Conservation (phyloP, 2,888 invertebrate genomes). For the Sussaba pulchella region DNA sequence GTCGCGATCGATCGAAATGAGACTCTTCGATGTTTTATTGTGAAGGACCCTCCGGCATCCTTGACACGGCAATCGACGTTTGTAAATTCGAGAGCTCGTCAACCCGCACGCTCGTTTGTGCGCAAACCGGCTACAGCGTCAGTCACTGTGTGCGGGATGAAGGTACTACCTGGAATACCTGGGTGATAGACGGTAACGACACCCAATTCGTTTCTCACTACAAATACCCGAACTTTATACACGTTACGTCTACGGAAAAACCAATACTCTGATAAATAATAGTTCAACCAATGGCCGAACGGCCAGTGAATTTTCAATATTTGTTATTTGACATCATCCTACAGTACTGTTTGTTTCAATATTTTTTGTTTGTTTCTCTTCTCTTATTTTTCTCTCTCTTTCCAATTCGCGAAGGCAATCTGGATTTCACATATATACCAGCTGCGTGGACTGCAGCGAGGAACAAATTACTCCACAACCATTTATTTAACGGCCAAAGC, state of each 20-base stretch:
- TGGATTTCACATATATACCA: neutral
- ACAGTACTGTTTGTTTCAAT: neutral
- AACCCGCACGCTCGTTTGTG: conserved; percentile 8
- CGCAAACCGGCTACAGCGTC: conserved; percentile 3
- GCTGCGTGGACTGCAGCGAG: neutral
- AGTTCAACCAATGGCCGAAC: neutral
- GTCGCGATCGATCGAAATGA: conserved; percentile 22
- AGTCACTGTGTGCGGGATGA: conserved; percentile 1
- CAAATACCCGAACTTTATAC: conserved; percentile 1
- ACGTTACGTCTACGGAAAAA: neutral
- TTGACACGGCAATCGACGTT: conserved; percentile 37
- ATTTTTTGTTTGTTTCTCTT: neutral
- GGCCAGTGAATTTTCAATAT: neutral
- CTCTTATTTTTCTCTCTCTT: neutral
- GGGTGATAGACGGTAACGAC: conserved; percentile 44
- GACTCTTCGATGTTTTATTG: conserved; percentile 34
- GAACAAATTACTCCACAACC: neutral
- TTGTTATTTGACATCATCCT: neutral
- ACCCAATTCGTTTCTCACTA: conserved; percentile 14
- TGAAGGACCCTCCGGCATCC: conserved; percentile 15
- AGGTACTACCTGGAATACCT: conserved; percentile 21
- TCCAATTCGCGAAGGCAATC: neutral
- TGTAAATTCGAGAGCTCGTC: conserved; percentile 45
- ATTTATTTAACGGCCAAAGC: conserved; percentile 42
- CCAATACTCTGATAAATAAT: conserved; percentile 6